Evolutionary conservation across 1,140 invertebrate species (phyloP), one percentile per base, ranked within the genome.

Genomic region (Armadillidium nasatum): DNA sequence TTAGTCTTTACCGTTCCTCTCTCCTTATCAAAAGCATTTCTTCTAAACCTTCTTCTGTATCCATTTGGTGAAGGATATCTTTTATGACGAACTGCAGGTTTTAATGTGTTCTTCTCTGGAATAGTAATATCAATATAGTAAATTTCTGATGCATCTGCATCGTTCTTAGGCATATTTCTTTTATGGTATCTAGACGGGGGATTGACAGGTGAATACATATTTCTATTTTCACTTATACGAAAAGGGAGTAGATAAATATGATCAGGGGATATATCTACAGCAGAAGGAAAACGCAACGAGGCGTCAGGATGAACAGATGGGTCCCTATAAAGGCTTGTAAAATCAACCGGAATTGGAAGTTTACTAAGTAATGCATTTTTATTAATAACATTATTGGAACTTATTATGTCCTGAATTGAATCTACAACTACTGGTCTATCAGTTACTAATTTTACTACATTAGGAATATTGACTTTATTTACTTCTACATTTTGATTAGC

Each of bases 51-150:
- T 60, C 50, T 60, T 60, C 50, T 13, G 19, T 15, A 60, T 15
- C 50, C 19, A 1, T 13, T 60, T 13, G 50, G 50, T 60, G 50
- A 60, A 60, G 19, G 11, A 7, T 15, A 60, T 60, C 19, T 60
- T 19, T 60, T 13, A 60, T 60, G 50, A 60, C 19, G 11, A 3
- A 78, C 72, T 19, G 44, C 50, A n/a, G 74, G 74, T 21, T n/a
- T 11, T n/a, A 45, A 74, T 22, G 44, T 73, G 13, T 60, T 13
- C 19, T 72, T 75, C n/a, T 77, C 79, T 80, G 79, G 79, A 80
- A 80, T 70, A 74, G 79, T 80, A 76, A 80, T 80, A 44, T 80
- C 79, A 78, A 80, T 80, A 71, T 80, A 80, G 67, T 78, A 80
- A 9, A 80, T 46, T 21, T 71, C 19, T 22, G 23, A 21, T 68